Conservation (phyloP, 2,888 invertebrate genomes). For the Drosophila mettleri region DNA sequence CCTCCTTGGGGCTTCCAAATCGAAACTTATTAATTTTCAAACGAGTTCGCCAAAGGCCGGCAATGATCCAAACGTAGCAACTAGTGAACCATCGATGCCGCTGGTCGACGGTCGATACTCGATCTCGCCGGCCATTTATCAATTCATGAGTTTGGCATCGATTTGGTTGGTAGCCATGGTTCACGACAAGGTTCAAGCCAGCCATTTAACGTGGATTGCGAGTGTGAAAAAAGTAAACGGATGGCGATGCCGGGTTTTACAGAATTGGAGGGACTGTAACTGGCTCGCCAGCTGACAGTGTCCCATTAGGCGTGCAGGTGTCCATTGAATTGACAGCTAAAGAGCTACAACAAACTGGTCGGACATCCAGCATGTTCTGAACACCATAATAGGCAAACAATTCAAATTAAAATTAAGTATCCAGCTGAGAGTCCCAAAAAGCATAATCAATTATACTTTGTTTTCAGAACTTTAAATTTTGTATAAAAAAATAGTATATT, state of each 20-base stretch:
- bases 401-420: slow-evolving; percentile 63
- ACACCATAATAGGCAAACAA: slow-evolving; percentile 12
- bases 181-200: slow-evolving; percentile 51
- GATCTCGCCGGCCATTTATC: slow-evolving; percentile 71
- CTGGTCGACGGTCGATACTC: slow-evolving; percentile 24
- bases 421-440: slow-evolving; percentile 16
- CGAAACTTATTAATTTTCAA: slow-evolving; percentile 76
- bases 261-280: not conserved
- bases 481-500: slow-evolving; percentile 12
- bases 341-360: slow-evolving; percentile 59
- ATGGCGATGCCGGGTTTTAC: slow-evolving; percentile 17
- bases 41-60: slow-evolving; percentile 68
- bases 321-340: slow-evolving; percentile 79
- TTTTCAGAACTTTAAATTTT: slow-evolving; percentile 24
- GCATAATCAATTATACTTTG: slow-evolving; percentile 22
- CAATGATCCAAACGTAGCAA: slow-evolving; percentile 16
- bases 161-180: slow-evolving; percentile 54
- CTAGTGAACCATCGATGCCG: slow-evolving; percentile 31
- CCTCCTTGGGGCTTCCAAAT: slow-evolving; percentile 60
- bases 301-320: slow-evolving; percentile 77
- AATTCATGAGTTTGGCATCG: slow-evolving; percentile 57
- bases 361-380: slow-evolving; percentile 7
- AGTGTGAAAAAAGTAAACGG: slow-evolving; percentile 64
- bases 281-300: slow-evolving; percentile 31
- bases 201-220: slow-evolving; percentile 49